phyloP scores from a whole-genome alignment of 1,140 invertebrate genomes.

The Dinoponera quadriceps region DNA sequence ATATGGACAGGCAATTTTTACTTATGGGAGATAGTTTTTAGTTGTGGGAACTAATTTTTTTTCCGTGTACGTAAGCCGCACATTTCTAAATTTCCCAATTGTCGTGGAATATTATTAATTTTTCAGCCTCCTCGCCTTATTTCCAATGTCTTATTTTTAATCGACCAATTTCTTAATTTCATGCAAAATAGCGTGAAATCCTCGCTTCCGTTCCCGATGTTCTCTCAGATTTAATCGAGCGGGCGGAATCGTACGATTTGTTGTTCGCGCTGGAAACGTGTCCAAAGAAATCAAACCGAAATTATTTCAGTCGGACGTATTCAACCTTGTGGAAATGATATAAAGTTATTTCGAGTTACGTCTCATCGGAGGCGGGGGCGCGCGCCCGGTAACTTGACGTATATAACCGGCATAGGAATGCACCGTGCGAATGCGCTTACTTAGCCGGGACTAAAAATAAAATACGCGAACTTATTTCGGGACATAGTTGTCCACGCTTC shows the following conservation, averaged over 20 bases:
- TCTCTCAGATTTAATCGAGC: too few species aligned
- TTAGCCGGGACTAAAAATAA: conserved; percentile 72
- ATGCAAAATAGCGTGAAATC: not conserved
- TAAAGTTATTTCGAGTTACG: conserved; percentile 38
- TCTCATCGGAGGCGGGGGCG: conserved; percentile 6
- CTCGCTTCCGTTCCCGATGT: not conserved
- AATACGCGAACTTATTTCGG: conserved; percentile 74
- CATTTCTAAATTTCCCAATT: too few species aligned
- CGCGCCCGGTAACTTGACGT: conserved; percentile 6
- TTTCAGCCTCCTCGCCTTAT: too few species aligned
- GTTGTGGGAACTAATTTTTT: too few species aligned
- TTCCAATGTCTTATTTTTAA: too few species aligned
- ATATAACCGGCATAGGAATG: conserved; percentile 27
- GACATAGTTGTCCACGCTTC: conserved; percentile 44
- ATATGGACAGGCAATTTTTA: too few species aligned
- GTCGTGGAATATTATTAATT: too few species aligned
- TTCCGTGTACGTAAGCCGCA: too few species aligned
- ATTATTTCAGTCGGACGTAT: conserved; percentile 13
- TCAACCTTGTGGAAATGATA: conserved; percentile 32
- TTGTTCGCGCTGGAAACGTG: not conserved
- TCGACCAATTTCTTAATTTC: not conserved
- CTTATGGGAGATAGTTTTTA: too few species aligned
- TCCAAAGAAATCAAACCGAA: conserved; percentile 9
- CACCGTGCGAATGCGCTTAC: conserved; percentile 29
- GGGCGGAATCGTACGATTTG: not conserved